Evolutionary conservation across 1,140 invertebrate species (phyloP).

Genomic region (Bombyx mandarina): DNA sequence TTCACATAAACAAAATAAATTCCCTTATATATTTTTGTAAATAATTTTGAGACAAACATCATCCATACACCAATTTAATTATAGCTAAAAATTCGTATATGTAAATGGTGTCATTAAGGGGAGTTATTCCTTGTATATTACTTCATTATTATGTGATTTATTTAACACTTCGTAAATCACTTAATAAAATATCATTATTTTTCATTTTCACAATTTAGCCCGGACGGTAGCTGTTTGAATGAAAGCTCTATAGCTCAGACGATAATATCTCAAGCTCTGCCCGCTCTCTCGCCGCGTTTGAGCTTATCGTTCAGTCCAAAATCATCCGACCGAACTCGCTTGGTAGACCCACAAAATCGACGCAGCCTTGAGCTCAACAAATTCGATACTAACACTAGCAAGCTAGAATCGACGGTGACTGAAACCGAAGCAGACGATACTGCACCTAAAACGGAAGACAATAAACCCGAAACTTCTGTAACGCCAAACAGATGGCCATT

Average conservation of each 20-base stretch:
- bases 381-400: conserved; percentile 51
- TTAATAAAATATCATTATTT: conserved; percentile 3
- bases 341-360: conserved; percentile 44
- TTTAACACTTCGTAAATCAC: neutral
- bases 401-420: conserved; percentile 45
- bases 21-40: no score
- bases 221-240: conserved; percentile 66
- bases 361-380: conserved; percentile 48
- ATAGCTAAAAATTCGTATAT: no score
- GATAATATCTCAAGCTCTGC: conserved; percentile 69
- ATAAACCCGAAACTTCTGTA: conserved; percentile 44
- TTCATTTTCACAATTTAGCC: conserved; percentile 41
- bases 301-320: conserved; percentile 61
- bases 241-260: conserved; percentile 69
- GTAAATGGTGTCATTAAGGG: no score
- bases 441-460: conserved; percentile 26
- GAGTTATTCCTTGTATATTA: neutral
- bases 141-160: conserved; percentile 1
- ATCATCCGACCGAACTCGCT: conserved; percentile 61
- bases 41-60: no score
- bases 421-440: conserved; percentile 26
- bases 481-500: conserved; percentile 85
- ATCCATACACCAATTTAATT: no score
- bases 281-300: conserved; percentile 59
- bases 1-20: no score